phyloP scores from a whole-genome alignment of 2,113 vertebrate species.

The Empidonax alnorum region DNA sequence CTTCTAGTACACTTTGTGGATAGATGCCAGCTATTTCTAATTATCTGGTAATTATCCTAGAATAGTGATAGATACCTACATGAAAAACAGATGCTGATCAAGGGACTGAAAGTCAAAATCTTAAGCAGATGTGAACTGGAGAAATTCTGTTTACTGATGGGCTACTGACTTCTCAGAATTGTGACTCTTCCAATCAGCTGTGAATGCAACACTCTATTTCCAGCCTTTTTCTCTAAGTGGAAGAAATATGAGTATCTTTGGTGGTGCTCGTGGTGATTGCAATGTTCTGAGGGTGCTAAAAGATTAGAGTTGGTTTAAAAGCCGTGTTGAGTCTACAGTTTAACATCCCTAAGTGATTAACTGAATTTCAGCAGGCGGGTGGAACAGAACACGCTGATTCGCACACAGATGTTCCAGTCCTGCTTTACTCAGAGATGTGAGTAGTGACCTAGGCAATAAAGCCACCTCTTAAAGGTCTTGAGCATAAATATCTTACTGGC shows the following conservation, averaged over 20 bases:
- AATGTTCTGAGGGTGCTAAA: neutral
- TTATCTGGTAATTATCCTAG: neutral
- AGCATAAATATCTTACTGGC: neutral
- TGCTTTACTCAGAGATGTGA: neutral
- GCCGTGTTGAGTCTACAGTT: neutral
- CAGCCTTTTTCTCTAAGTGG: neutral
- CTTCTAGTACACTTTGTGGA: neutral
- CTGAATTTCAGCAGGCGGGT: neutral
- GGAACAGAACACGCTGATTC: neutral
- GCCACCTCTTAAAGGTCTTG: neutral
- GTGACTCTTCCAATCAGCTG: neutral
- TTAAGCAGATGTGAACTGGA: neutral
- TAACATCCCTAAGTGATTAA: neutral
- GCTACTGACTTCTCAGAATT: neutral
- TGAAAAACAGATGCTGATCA: neutral
- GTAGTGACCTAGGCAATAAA: neutral
- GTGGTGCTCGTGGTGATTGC: neutral
- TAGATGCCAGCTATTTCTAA: neutral
- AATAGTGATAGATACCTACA: neutral
- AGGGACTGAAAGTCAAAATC: neutral
- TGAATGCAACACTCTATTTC: neutral
- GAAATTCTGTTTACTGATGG: neutral
- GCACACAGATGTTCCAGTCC: neutral
- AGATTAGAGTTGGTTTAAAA: neutral
- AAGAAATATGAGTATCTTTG: neutral